Conservation (phyloP, 2,797 vertebrate genomes). For the Delichon dasypus region DNA sequence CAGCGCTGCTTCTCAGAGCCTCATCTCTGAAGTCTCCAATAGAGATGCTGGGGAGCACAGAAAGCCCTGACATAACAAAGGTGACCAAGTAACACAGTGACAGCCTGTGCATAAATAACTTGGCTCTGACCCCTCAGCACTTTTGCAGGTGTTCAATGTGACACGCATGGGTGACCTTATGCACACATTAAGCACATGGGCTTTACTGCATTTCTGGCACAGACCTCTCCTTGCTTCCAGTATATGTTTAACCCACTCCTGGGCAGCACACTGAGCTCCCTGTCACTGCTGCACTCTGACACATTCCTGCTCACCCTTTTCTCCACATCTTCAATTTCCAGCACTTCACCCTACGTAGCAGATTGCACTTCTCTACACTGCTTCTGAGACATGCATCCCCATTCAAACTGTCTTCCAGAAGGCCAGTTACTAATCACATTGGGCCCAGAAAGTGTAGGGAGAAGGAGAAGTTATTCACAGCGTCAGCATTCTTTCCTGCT, state of each 20-base stretch:
- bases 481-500: not conserved
- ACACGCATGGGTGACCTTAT: not conserved
- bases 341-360: not conserved
- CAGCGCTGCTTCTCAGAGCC: not conserved
- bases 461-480: not conserved
- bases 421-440: not conserved
- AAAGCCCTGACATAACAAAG: slow-evolving; percentile 4
- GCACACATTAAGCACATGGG: not conserved
- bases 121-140: not conserved
- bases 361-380: not conserved
- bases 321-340: not conserved
- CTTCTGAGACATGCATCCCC: not conserved
- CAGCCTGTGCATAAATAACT: not conserved
- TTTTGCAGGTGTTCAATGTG: slow-evolving; percentile 24
- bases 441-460: not conserved
- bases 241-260: not conserved
- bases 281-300: not conserved
- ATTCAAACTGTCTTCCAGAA: not conserved
- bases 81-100: not conserved
- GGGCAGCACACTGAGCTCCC: not conserved
- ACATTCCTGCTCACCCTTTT: not conserved
- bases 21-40: not conserved
- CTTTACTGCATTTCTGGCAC: not conserved
- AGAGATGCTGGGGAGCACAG: not conserved
- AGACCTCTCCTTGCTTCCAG: not conserved